Base-by-base conservation (phyloP, 1,140 invertebrate genomes). In the Aplysia californica region DNA sequence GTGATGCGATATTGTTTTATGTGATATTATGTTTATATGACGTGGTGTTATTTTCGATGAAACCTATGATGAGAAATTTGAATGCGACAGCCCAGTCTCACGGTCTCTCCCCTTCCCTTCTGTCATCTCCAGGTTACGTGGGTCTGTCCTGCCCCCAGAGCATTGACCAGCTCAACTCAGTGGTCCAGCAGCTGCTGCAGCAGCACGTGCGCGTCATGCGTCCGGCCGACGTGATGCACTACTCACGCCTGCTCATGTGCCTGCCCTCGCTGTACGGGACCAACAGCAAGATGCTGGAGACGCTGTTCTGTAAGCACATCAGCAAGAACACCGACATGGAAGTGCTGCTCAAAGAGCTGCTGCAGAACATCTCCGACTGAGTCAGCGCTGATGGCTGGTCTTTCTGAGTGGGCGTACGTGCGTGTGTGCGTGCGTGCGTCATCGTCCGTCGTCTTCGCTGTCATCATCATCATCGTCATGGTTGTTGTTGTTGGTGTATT, bases 211-310 rank as follows among this genome's bases (percentile, higher is more conserved):
- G 76, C n/a, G 69, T 76, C 39, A 77, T 82, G 39, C 76, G 84
- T 55, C 87, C 86, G 0, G 59, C 77, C 77, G 88, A 89, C 80
- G 83, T 84, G 80, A 86, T 89, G 82, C 86, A 86, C 64, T 88
- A 87, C 75, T 87, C 86, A 5, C 80, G 81, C n/a, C 77, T 89
- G 29, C 84, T 89, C 29, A 82, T 89, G 75, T 82, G 84, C 68
- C 80, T 89, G 67, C 88, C 86, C 41, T 79, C 85, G n/a, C 80
- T 89, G 10, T 89, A 85, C 75, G 87, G 87, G 44, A 86, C 85
- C 44, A 87, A 87, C 77, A 80, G 84, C 69, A 84, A 84, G 71
- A 88, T 88, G 86, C 76, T 89, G 55, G 85, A 88, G 75, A 84
- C 83, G 44, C 80, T 89, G 26, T 89, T 89, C 76, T 89, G 88